Conservation (phyloP, 2,797 vertebrate genomes). For the Pangasius krempfi region DNA sequence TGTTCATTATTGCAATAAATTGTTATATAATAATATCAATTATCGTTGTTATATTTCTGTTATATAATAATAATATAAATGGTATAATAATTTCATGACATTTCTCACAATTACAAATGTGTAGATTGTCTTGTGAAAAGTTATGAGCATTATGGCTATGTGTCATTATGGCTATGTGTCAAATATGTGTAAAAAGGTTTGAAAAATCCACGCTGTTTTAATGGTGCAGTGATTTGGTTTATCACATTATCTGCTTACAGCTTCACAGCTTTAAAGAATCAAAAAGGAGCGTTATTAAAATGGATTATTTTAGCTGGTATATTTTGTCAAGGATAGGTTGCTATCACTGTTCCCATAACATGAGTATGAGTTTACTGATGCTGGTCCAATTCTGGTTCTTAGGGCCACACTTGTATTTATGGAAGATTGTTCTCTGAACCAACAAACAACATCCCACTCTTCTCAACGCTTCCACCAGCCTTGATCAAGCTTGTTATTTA, state of each 20-base stretch:
- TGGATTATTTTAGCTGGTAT: not conserved
- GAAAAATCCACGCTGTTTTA: not conserved
- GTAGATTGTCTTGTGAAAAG: not conserved
- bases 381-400: not conserved
- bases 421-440: not conserved
- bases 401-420: not conserved
- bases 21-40: no score
- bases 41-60: no score
- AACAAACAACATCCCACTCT: not conserved
- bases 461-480: not conserved
- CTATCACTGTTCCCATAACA: not conserved
- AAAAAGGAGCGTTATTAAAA: not conserved
- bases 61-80: no score
- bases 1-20: not conserved
- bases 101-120: not conserved
- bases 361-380: not conserved
- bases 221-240: not conserved
- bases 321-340: not conserved
- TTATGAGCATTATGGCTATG: not conserved
- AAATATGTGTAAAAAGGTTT: not conserved
- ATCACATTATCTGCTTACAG: not conserved
- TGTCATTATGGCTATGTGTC: not conserved
- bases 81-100: not conserved
- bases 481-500: not conserved
- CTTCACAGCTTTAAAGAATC: not conserved